Conservation (phyloP, 2,888 invertebrate genomes). For the Drosophila neoperkinsi region DNA sequence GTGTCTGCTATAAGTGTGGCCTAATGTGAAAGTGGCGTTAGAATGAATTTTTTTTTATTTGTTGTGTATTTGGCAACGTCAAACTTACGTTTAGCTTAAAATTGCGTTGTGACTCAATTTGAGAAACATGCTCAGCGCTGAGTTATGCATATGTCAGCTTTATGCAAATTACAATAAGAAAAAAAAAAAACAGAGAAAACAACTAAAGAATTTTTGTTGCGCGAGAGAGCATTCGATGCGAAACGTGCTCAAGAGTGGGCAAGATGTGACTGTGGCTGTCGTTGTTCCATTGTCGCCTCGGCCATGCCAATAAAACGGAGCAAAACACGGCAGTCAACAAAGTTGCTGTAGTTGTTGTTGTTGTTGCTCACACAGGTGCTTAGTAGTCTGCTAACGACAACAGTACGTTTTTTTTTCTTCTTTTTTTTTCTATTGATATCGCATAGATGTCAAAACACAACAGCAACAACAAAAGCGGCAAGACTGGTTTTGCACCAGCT, state of each 20-base stretch:
- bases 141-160: constrained; percentile 54
- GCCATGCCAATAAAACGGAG: constrained; percentile 66
- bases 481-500: constrained; percentile 56
- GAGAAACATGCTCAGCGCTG: constrained; percentile 63
- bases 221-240: constrained; percentile 20
- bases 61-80: neutral
- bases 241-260: constrained; percentile 66
- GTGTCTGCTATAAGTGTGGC: constrained; percentile 5
- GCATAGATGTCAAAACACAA: constrained; percentile 72
- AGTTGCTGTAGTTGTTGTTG: constrained; percentile 34
- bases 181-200: neutral
- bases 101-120: constrained; percentile 59
- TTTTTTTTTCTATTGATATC: constrained; percentile 75
- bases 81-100: constrained; percentile 64
- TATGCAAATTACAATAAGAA: constrained; percentile 61
- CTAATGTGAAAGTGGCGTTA: constrained; percentile 34
- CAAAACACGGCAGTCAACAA: constrained; percentile 59
- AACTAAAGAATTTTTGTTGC: constrained; percentile 31
- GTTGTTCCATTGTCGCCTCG: constrained; percentile 38
- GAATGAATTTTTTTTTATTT: constrained; percentile 1
- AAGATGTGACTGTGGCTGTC: constrained; percentile 67
- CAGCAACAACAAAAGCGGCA: constrained; percentile 46
- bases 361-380: constrained; percentile 62
- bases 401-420: constrained; percentile 60
- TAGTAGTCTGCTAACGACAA: constrained; percentile 57